Evolutionary conservation across 2,113 vertebrate genomes (phyloP), one percentile per base, ranked within the genome.

Genomic region (Entomyzon cyanotis): DNA sequence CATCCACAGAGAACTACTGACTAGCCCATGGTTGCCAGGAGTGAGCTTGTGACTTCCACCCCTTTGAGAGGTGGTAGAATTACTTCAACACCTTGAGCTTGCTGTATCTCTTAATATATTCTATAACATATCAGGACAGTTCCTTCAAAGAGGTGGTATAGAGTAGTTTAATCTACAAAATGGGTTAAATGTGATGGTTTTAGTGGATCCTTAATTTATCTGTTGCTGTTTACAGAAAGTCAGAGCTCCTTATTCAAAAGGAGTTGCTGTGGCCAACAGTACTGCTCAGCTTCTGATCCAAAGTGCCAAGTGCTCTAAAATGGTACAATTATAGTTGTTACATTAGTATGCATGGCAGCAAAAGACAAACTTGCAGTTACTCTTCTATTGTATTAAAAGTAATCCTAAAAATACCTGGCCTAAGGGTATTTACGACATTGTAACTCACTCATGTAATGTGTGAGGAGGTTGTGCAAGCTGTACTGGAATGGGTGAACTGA

Each of bases 1-100:
- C 0, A 0, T 10, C 30, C 16, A 18, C 16, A 1, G 9, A 65
- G 30, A 87, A 71, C 64, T 58, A 27, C 41, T 31, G 71, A 15
- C 44, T 46, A 11, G 15, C 2, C 53, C 15, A 5, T 2, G 23
- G 47, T 8, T 69, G 42, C 65, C 67, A 77, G 46, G 37, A 41
- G 28, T 0, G 11, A 71, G 46, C 42, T 30, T 62, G 28, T 22
- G 52, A 50, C 15, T 81, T 80, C 30, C 19, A 70, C 4, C 11
- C n/a, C 16, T 60, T 56, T 17, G 44, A 8, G 30, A n/a, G 13
- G 41, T 6, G 3, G 5, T 1, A 0, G 74, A 41, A 65, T 46
- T 69, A 55, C 62, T 44, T 44, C 10, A 65, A 53, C 5, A 4
- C 8, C 23, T 53, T 41, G 64, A 86, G 25, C 17, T 74, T 67